Evolutionary conservation across 2,888 invertebrate genomes (phyloP), one percentile per base, ranked within the genome.

Genomic region (Microctonus brassicae): DNA sequence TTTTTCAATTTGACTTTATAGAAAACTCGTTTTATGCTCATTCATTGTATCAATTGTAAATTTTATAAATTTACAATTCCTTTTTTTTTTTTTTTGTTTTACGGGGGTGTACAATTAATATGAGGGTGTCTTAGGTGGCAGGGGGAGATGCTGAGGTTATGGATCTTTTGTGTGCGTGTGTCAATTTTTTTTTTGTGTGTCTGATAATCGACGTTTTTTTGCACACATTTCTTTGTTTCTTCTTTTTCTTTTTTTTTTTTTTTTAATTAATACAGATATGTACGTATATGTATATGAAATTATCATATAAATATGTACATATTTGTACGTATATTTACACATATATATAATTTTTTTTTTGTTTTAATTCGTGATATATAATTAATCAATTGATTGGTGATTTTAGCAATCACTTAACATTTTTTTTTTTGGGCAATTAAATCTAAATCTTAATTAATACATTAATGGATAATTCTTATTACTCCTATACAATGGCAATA

Each of bases 401-500:
- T 24, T 57, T 6, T n/a, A 57, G 6, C 13, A 39, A 39, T 47
- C 47, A 17, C 17, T 47, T 58, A 33, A 33, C 58, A n/a, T 58
- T 58, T 29, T 17, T 17, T 29, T 7, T 13, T 33, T 5, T 58
- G 33, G 34, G 34, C 58, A 9, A 29, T 58, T 34, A 58, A 26
- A 11, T 58, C 13, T 58, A 17, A 58, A 33, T 33, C 17, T 47
- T 47, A 47, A 47, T 47, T 47, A 47, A 47, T 58, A 58, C 33
- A n/a, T 33, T 47, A 47, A 58, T 26, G 58, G 58, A 33, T 58
- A 58, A 58, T 17, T 20, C 1, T 33, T 58, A 55, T 55, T 24
- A 55, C 24, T 66, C 22, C 55, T 66, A 57, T 39, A 66, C 55
- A 57, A 36, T 47, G 66, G 64, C 70, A 70, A 73, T 73, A 64